phyloP scores from a whole-genome alignment of 2,888 invertebrate species.

The Volucella inflata region DNA sequence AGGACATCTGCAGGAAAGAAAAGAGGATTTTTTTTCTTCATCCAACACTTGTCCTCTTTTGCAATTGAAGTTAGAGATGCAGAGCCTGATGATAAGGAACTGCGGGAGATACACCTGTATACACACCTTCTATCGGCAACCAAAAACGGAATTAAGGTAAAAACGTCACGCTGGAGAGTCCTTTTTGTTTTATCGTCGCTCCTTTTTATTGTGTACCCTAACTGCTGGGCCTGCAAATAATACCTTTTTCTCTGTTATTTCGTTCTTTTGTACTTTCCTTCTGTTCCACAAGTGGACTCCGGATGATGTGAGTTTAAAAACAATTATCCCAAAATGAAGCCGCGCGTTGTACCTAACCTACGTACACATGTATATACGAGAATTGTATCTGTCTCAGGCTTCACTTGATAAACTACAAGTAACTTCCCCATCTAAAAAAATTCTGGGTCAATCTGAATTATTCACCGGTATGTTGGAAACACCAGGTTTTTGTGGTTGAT shows the following conservation, averaged over 20 bases:
- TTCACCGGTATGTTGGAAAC: constrained; percentile 4
- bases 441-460: constrained; percentile 48
- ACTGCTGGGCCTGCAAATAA: constrained; percentile 48
- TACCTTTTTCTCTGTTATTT: constrained; percentile 10
- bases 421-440: background rate
- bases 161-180: constrained; percentile 18
- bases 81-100: constrained; percentile 4
- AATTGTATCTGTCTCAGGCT: constrained; percentile 16
- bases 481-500: constrained; percentile 34
- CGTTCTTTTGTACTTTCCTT: constrained; percentile 17
- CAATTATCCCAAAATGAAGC: constrained; percentile 59
- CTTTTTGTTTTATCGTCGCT: constrained; percentile 12
- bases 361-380: no score
- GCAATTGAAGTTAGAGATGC: constrained; percentile 43
- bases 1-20: constrained; percentile 49
- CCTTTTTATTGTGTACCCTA: constrained; percentile 49
- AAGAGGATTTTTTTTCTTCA: background rate
- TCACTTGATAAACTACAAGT: background rate
- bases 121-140: no score
- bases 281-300: constrained; percentile 50
- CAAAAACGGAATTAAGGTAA: constrained; percentile 12
- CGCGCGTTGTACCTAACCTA: constrained; percentile 27
- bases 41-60: constrained; percentile 3
- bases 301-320: constrained; percentile 37
- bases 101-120: constrained; percentile 44